These are phyloP conservation scores for Achatina immaculata DNA, from an alignment of 1,140 invertebrate genomes.

Conservation along the genomic window DNA sequence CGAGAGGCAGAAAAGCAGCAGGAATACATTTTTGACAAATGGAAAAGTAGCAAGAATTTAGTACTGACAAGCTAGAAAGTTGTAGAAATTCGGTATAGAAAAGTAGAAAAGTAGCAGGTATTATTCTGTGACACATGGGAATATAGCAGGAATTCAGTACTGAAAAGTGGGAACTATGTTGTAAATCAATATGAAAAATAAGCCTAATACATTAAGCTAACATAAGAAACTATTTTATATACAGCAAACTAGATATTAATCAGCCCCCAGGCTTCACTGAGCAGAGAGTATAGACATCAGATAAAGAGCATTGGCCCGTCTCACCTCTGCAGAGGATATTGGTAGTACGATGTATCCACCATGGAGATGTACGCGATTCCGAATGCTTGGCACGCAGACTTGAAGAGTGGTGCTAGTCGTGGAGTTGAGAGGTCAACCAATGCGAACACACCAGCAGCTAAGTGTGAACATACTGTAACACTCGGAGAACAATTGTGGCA, in stretches of 20 bases:
- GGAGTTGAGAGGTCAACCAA: conserved; percentile 51
- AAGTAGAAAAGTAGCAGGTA: too few species aligned
- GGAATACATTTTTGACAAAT: too few species aligned
- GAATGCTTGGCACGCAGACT: conserved; percentile 42
- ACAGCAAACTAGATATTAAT: not conserved
- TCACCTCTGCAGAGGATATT: conserved; percentile 10
- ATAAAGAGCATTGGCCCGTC: conserved; percentile 6
- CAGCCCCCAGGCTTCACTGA: not conserved
- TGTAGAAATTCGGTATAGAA: too few species aligned
- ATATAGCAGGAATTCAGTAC: not conserved
- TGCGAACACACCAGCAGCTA: conserved; percentile 40
- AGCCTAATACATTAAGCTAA: not conserved
- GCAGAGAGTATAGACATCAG: not conserved
- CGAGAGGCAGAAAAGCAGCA: too few species aligned
- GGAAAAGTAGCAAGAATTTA: too few species aligned
- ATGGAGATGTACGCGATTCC: conserved; percentile 51
- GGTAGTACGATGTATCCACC: conserved; percentile 49
- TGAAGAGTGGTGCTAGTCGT: conserved; percentile 43
- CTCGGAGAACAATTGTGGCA: too few species aligned
- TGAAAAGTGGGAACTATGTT: not conserved
- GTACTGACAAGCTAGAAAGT: too few species aligned
- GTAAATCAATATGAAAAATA: not conserved
- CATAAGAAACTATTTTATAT: not conserved
- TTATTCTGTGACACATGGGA: too few species aligned
- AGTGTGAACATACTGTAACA: conserved; percentile 48